Evolutionary conservation across 1,140 invertebrate genomes (phyloP), one percentile per base, ranked within the genome.

Genomic region (Heliconius hermathena): DNA sequence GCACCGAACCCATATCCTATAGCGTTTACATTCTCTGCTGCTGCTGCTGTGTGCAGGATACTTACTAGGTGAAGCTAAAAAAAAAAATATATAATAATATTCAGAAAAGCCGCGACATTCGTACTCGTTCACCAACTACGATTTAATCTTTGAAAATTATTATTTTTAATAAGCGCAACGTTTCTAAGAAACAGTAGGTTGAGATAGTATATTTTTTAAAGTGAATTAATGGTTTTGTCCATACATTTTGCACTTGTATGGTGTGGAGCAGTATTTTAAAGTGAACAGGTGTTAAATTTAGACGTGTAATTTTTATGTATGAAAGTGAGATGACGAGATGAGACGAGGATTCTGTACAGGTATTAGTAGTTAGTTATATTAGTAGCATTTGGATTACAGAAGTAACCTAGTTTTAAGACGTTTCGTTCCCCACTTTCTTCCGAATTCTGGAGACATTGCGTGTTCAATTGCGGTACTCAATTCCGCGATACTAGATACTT

Each of bases 231-330:
- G 22, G 2, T 26, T 60, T 70, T 70, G 36, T 22, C 54, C 33
- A 26, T 41, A 46, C 60, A n/a, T 41, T 16, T 49, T 52, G 18
- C 54, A 60, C 26, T 76, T n/a, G 73, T 26, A 66, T 16, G 26
- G 26, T 41, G 20, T 73, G 26, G 33, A 33, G 72, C 33, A 38
- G 49, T 78, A 70, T 60, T 49, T 78, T 57, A 77, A 33, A 29
- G n/a, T n/a, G 46, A 36, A 33, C 72, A 74, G 54, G 72, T 74
- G 77, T 70, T 78, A 72, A 70, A 73, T 72, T 78, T 33, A 36
- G 54, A 78, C 71, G 57, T 57, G 26, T 36, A 78, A 46, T 74
- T 74, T 54, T 78, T 71, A 72, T 77, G 6, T 26, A 20, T n/a
- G 26, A 29, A 38, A 78, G 22, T 46, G 20, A 75, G 73, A 8